Base-by-base conservation (phyloP, 64 coral and sea anemone species). In the Pachyseris speciosa region DNA sequence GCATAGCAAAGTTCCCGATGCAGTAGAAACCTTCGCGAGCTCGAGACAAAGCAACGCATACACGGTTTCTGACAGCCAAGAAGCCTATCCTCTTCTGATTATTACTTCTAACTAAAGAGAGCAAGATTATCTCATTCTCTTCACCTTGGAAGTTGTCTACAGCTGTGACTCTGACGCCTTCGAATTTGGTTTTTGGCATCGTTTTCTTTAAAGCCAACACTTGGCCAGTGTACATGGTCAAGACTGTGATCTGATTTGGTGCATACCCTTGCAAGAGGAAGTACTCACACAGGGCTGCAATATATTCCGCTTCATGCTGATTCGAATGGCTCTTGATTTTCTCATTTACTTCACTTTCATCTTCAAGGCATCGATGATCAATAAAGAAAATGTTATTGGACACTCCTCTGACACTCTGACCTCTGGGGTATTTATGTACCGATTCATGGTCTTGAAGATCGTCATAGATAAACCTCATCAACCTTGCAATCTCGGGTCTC, bases 121-220 rank as follows among this genome's bases (percentile, higher is more conserved):
- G 83, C 83, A 98, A 67, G 45, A 98, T 87, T 15, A 98, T 94
- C 31, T 94, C 92, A 66, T 98, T 98, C 79, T 98, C 95, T 83
- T 98, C 95, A 42, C 96, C 96, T 67, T 98, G 96, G 61, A 94
- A 98, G 84, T 98, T 98, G 60, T 98, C 96, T 9, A 98, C 92
- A 37, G 96, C 84, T 13, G 91, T 91, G 15, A 98, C 76, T 38
- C 96, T 86, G 67, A 98, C 88, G 5, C 92, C 96, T 52, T 94
- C 49, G 36, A 98, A 98, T 27, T 48, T 59, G 24, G 30, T 36
- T 13, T 90, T 86, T 13, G 94, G 89, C 94, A 96, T 96, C 24
- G 73, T 59, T 29, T 74, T 92, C 13, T 72, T 55, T 13, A 96
- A 9, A 39, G 85, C 76, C 10, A 96, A 15, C 11, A 96, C 67